These are phyloP conservation scores for Mactra quadrangularis DNA, from an alignment of 1,140 invertebrate genomes.

Conservation along the genomic window DNA sequence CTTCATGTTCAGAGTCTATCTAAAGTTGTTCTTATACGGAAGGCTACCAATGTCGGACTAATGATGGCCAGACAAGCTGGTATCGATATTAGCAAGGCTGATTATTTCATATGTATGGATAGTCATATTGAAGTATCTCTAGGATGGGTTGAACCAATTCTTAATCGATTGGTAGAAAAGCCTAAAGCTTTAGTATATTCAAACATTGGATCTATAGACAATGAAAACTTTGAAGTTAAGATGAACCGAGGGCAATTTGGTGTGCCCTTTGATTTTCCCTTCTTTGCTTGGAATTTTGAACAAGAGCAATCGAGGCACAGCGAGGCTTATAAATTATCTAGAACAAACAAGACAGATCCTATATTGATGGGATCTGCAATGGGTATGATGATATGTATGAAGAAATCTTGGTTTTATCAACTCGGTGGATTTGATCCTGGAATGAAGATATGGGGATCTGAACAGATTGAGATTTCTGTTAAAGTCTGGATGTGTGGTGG, in stretches of 20 bases:
- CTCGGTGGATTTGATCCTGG: constrained; percentile 97
- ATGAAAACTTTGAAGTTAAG: constrained; percentile 19
- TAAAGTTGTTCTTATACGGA: constrained; percentile 31
- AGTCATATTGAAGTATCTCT: constrained; percentile 43
- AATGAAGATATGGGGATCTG: constrained; percentile 99
- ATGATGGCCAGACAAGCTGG: constrained; percentile 60
- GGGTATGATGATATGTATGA: constrained; percentile 65
- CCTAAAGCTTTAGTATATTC: constrained; percentile 35
- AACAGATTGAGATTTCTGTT: constrained; percentile 99
- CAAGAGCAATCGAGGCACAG: constrained; percentile 29
- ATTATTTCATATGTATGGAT: constrained; percentile 56
- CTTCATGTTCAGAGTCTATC: constrained; percentile 26
- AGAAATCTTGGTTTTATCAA: constrained; percentile 82
- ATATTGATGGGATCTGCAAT: constrained; percentile 20
- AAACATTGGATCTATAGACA: constrained; percentile 34
- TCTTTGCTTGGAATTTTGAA: constrained; percentile 49
- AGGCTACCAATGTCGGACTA: constrained; percentile 15
- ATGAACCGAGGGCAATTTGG: constrained; percentile 7
- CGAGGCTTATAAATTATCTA: constrained; percentile 4
- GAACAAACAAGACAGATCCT: constrained; percentile 41
- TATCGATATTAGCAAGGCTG: constrained; percentile 16
- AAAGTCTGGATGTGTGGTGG: constrained; percentile 85
- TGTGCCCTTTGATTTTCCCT: constrained; percentile 43
- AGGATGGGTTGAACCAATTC: constrained; percentile 42
- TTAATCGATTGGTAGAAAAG: constrained; percentile 39